These are phyloP conservation scores for Himalopsyche japonica DNA, from an alignment of 2,888 invertebrate species.

Conservation along the genomic window DNA sequence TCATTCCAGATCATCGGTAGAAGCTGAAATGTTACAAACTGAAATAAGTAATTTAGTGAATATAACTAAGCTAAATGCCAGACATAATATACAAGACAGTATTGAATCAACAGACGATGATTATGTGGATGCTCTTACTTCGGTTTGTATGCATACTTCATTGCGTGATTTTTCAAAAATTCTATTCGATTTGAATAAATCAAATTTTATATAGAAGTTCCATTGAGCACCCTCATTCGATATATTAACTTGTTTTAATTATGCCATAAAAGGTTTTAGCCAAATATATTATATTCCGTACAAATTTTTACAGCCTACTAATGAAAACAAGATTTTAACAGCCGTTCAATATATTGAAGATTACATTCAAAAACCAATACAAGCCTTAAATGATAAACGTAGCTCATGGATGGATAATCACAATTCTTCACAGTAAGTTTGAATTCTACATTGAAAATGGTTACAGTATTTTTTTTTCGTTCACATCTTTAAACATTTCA, in stretches of 20 bases:
- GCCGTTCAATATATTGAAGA: slow-evolving; percentile 49
- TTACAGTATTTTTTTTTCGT: neutral
- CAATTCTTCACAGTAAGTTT: neutral
- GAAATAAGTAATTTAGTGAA: slow-evolving; percentile 37
- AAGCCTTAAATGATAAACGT: slow-evolving; percentile 47
- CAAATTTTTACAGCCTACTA: slow-evolving; percentile 49
- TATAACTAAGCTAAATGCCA: slow-evolving; percentile 22
- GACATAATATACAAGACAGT: slow-evolving; percentile 47
- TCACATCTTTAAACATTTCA: neutral
- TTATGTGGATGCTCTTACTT: slow-evolving; percentile 61
- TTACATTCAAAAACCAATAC: slow-evolving; percentile 50
- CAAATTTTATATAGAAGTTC: too few species aligned
- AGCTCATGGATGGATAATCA: neutral
- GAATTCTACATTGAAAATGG: neutral
- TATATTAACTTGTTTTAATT: too few species aligned
- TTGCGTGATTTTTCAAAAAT: slow-evolving; percentile 27
- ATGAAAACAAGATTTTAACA: slow-evolving; percentile 53
- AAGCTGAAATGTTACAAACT: slow-evolving; percentile 41
- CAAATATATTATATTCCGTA: neutral
- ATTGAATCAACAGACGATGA: slow-evolving; percentile 59
- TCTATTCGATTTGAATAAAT: too few species aligned
- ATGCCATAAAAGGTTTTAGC: neutral
- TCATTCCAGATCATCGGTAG: slow-evolving; percentile 40
- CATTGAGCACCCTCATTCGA: too few species aligned
- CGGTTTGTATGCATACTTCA: slow-evolving; percentile 51